Conservation (phyloP, 2,888 invertebrate genomes). For the Thalpophila matura region DNA sequence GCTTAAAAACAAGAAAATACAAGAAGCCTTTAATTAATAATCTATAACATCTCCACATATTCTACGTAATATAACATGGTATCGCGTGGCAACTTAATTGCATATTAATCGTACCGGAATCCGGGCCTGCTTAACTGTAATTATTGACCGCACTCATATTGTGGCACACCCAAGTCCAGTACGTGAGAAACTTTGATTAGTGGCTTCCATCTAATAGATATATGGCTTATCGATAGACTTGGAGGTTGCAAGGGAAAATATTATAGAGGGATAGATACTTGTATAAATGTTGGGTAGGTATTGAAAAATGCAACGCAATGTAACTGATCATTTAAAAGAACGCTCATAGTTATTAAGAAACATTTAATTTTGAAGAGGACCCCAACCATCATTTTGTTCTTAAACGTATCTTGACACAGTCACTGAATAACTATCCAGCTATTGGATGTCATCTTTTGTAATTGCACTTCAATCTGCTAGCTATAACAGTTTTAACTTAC, state of each 20-base stretch:
- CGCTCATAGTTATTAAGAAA: no score
- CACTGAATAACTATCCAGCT: no score
- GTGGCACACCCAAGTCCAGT: slow-evolving; percentile 61
- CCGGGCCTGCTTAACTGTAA: slow-evolving; percentile 74
- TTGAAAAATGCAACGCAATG: background rate
- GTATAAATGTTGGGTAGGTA: background rate
- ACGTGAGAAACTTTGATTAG: slow-evolving; percentile 63
- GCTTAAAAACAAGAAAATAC: slow-evolving; percentile 52
- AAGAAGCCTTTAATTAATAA: slow-evolving; percentile 63
- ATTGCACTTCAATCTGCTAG: no score
- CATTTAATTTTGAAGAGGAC: no score
- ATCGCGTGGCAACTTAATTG: slow-evolving; percentile 76
- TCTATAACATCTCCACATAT: slow-evolving; percentile 59
- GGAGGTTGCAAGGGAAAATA: slow-evolving; percentile 36
- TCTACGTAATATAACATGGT: slow-evolving; percentile 53
- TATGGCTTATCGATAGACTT: slow-evolving; percentile 54
- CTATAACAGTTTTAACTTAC: no score
- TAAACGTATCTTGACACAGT: no score
- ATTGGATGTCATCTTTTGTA: no score
- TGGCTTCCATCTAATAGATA: slow-evolving; percentile 62
- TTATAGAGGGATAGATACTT: slow-evolving; percentile 23
- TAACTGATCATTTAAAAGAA: slow-evolving; percentile 6
- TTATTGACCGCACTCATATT: slow-evolving; percentile 71
- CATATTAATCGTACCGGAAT: slow-evolving; percentile 75
- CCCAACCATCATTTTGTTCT: no score